A percentile compares a stretch with the other conserved stretches of the same genome.
Evolutionary conservation across 2,797 vertebrate genomes (phyloP).

Genomic region (Melanotaenia nigrans): DNA sequence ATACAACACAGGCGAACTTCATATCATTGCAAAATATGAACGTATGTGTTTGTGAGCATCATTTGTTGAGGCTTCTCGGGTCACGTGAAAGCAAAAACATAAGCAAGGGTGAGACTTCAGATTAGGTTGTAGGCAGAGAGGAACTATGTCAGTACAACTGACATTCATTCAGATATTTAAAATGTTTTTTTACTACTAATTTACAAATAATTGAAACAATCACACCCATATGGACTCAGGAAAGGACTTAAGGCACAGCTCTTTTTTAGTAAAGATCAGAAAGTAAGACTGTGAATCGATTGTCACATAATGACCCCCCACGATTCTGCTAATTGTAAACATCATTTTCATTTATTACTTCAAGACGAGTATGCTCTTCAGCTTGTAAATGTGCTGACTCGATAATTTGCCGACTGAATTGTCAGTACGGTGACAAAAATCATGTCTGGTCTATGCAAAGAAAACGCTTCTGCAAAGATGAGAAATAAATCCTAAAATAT

Average conservation of each 20-base stretch:
- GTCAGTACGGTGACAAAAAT: slow-evolving; percentile 36
- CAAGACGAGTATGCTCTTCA: slow-evolving; percentile 53
- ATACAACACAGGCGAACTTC: slow-evolving; percentile 16
- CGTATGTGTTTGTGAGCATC: slow-evolving; percentile 10
- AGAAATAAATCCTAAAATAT: background rate
- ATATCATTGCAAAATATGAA: slow-evolving; percentile 43
- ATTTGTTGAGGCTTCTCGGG: slow-evolving; percentile 17
- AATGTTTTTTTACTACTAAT: background rate
- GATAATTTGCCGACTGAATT: slow-evolving; percentile 33
- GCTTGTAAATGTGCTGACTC: slow-evolving; percentile 66
- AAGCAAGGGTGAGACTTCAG: background rate
- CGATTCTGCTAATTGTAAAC: slow-evolving; percentile 13
- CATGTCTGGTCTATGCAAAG: slow-evolving; percentile 27
- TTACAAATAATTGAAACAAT: background rate
- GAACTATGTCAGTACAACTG: background rate
- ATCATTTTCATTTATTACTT: slow-evolving; percentile 54
- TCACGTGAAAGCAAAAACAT: slow-evolving; percentile 6
- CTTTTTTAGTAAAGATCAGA: slow-evolving; percentile 19
- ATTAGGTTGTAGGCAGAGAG: slow-evolving; percentile 7
- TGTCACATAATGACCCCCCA: slow-evolving; percentile 31
- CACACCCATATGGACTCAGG: background rate
- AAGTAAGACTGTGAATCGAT: background rate
- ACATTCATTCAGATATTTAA: too few species aligned
- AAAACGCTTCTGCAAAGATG: background rate
- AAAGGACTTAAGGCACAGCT: background rate